Base-by-base conservation (phyloP, 2,113 vertebrate species). In the Bufo gargarizans region DNA sequence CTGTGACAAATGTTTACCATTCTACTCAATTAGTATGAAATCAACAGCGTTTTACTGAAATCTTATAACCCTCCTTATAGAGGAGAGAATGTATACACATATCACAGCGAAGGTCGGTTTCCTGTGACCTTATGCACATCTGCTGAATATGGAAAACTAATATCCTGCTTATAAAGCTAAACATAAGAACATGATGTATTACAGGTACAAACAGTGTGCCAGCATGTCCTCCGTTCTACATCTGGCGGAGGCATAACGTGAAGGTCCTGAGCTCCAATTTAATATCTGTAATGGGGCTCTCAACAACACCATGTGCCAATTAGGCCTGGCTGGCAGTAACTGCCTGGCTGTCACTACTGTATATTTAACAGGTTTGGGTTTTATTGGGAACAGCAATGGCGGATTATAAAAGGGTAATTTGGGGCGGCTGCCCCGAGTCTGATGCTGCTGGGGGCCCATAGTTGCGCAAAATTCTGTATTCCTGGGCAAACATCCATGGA, bases 1-100 rank as follows among this genome's bases (percentile, higher is more conserved):
- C 56, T 33, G 20, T 50, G 72, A 78, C 72, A 86, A 65, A 77
- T 86, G 58, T 63, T 63, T 83, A 69, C 17, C 45, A 83, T 83
- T 67, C 47, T 22, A 20, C 81, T 69, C 61, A 50, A 83, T 83
- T 65, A 67, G 12, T 47, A 67, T 53, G 81, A 59, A 80, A 80
- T 80, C 22, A 58, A 67, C 58, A 69, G 14, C 45, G 12, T 82
- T 67, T 49, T 20, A n/a, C 17, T 14, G 80, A 61, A 69, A 69
- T 83, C 67, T 82, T 82, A 65, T 82, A 67, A 49, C n/a, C 16
- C 4, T 82, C 56, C 20, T n/a, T 63, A 65, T 20, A 43, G 33
- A 50, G 22, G 61, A 83, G 19, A 67, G 43, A 69, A 65, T 22
- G 53, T 4, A 33, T 77, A 79, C 2, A 58, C 2, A 11, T n/a